These are phyloP conservation scores for Lytechinus pictus DNA, from an alignment of 35 echinoderm and acorn worm species.

Conservation along the genomic window DNA sequence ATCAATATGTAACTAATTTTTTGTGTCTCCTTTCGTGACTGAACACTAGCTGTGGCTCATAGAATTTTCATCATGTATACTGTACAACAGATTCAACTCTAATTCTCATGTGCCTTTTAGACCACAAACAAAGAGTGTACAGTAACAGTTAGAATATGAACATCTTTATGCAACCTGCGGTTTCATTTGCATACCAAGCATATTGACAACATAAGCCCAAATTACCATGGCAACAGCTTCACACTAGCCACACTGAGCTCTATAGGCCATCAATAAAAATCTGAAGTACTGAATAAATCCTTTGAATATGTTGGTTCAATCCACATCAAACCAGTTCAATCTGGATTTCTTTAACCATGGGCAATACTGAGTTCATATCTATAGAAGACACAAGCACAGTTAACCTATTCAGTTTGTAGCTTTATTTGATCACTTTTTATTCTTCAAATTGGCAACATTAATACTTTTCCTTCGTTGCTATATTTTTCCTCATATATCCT, in stretches of 20 bases:
- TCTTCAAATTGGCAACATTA: too few species aligned
- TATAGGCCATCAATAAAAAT: neutral
- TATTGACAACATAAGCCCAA: neutral
- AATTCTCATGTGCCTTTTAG: neutral
- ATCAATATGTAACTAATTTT: too few species aligned
- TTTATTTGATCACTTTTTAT: too few species aligned
- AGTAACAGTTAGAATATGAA: neutral
- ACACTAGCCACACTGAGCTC: neutral
- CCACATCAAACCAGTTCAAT: neutral
- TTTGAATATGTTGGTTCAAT: neutral
- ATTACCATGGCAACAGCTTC: neutral
- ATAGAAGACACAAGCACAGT: neutral
- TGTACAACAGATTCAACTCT: neutral
- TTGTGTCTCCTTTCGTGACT: too few species aligned
- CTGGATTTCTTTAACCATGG: neutral
- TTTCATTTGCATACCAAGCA: neutral
- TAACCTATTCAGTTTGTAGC: too few species aligned
- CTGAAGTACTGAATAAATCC: neutral
- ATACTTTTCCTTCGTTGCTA: too few species aligned
- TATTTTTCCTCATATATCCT: too few species aligned
- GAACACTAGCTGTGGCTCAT: too few species aligned
- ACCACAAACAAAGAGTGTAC: neutral
- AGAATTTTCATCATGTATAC: too few species aligned
- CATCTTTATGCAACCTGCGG: neutral
- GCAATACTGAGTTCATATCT: neutral